Evolutionary conservation across 2,113 vertebrate genomes (phyloP).

Genomic region (Numida meleagris): DNA sequence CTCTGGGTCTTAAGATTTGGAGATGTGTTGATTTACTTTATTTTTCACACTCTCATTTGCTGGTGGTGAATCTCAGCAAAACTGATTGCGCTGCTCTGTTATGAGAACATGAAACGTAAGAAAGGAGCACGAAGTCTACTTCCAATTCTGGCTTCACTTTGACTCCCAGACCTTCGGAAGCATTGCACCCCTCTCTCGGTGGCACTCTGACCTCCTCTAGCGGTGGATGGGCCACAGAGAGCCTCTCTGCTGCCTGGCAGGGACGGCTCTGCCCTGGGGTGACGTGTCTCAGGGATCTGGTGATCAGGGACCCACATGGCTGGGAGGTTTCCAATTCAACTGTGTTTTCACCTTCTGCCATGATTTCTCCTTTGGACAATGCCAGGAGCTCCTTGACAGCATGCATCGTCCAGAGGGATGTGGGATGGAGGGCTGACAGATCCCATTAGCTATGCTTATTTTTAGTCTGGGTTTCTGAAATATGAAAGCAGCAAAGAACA

Average conservation of each 20-base stretch:
- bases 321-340: fast-evolving
- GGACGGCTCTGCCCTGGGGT: background rate
- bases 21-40: background rate
- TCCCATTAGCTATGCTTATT: background rate
- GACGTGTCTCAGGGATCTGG: background rate
- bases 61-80: background rate
- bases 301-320: background rate
- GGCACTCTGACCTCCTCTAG: slow-evolving; percentile 68
- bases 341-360: background rate
- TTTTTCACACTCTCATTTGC: background rate
- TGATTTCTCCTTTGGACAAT: background rate
- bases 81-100: background rate
- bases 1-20: background rate
- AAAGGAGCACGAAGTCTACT: background rate
- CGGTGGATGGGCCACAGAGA: background rate
- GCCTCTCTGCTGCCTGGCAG: background rate
- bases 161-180: background rate
- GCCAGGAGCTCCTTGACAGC: background rate
- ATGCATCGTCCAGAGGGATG: background rate
- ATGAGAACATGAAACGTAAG: fast-evolving
- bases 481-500: background rate
- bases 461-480: background rate
- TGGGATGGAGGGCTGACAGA: background rate
- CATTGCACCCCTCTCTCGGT: background rate
- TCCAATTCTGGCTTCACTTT: background rate